Base-by-base conservation (phyloP, 2,113 vertebrate species). In the Xiphophorus hellerii region DNA sequence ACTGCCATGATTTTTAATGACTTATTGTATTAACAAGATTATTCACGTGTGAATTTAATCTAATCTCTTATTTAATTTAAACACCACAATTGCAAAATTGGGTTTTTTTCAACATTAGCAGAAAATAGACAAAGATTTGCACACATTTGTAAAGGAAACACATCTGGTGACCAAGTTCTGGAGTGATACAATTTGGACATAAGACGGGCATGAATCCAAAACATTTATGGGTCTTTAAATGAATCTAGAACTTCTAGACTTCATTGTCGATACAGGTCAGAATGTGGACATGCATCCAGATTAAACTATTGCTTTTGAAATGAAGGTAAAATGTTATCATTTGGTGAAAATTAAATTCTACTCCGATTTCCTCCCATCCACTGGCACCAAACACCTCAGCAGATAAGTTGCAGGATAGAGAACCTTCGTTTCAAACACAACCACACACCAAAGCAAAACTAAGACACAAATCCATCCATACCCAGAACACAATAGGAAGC, bases 391-490 rank as follows among this genome's bases (percentile, higher is more conserved):
- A 25, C 9, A 25, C 20, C 6, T 54, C 48, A 54, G 48, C 2
- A 6, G 1, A 15, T 20, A 48, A 1, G n/a, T 48, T 44, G 15
- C 13, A 44, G 4, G 13, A 44, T 3, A 44, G 15, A 44, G 33
- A 35, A 35, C 44, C 17, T 22, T 1, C 4, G 4, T 51, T 51
- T 51, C 44, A 51, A 51, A 51, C 70, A 35, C 28, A n/a, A 67
- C 66, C 66, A 37, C 76, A 70, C 61, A 77, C 17, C 48, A 58
- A 66, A 58, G 1, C 15, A 61, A 54, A 61, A 22, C 74, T 44
- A 70, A 13, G 29, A 0, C 15, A 48, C 28, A 5, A 28, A 39
- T 39, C 13, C 39, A 4, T 13, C 39, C 39, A 42, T 37, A 37
- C 35, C 9, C 35, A 37, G 35, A 37, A 37, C 9, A 11, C 10